Base-by-base conservation (phyloP, 2,113 vertebrate species). In the Coregonus clupeaformis region DNA sequence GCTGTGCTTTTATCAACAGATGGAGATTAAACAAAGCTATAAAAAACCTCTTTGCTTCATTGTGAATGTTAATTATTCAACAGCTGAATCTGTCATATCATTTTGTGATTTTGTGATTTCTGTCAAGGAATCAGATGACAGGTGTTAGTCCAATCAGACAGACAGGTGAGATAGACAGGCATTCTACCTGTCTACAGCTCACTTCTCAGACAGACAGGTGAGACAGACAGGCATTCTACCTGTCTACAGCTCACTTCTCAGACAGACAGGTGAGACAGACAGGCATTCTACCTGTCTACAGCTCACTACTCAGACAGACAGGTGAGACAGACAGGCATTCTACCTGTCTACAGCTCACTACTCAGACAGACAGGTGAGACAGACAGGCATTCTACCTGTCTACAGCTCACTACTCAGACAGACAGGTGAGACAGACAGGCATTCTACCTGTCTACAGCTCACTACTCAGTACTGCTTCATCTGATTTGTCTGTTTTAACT, bases 61-160 rank as follows among this genome's bases (percentile, higher is more conserved):
- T 42, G 16, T 55, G 1, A 20, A 55, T 55, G 5, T 20, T 5
- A 55, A 55, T 55, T 11, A 42, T 7, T 42, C 9, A 1, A 42
- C 36, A 42, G 36, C 36, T 11, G 36, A 42, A 52, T 52, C 49
- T 18, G 4, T 5, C 49, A 52, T 1, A 60, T 60, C 3, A 22
- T 22, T 22, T n/a, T 82, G 85, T 84, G 84, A 42, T 11, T 42
- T 42, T 11, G 36, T 42, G 0, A 84, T 84, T 87, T 85, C 86
- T 87, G 87, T 87, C 85, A 89, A 86, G 89, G 18, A 60, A 22
- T 47, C 82, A 83, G 87, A 84, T 85, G 86, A 25, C 65, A 29
- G 85, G 86, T 86, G 25, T 65, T 16, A 86, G 87, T 87, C 47
- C 47, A 88, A 6, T 59, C 57, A 59, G 57, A 6, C 6, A 59